These are phyloP conservation scores for Zapus hudsonius DNA, from an alignment of 2,113 vertebrate species.

Conservation along the genomic window DNA sequence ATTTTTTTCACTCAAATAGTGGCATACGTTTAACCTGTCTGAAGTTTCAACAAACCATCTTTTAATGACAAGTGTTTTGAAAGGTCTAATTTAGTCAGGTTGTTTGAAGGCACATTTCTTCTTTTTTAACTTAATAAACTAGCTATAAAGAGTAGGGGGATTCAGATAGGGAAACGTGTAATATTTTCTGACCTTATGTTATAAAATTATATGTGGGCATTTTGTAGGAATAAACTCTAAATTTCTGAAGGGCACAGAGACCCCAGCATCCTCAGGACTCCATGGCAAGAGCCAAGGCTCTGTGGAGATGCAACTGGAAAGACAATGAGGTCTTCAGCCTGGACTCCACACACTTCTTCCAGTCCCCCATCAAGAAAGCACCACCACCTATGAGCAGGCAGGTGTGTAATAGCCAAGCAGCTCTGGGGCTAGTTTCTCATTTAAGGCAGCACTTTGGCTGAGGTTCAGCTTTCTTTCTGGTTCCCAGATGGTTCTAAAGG, in stretches of 20 bases:
- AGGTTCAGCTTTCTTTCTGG: neutral
- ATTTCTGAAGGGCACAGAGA: neutral
- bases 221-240: slow-evolving; percentile 41
- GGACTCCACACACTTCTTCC: neutral
- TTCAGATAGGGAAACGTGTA: neutral
- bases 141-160: neutral
- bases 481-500: neutral
- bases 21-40: slow-evolving; percentile 86
- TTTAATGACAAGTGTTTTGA: slow-evolving; percentile 87
- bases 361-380: neutral
- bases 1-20: slow-evolving; percentile 86
- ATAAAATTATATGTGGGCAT: slow-evolving; percentile 48
- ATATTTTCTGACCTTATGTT: slow-evolving; percentile 77
- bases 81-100: slow-evolving; percentile 83
- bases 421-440: neutral
- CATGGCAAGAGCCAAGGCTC: neutral
- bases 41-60: slow-evolving; percentile 88
- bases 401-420: neutral
- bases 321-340: neutral
- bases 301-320: accelerated
- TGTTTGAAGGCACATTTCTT: slow-evolving; percentile 79
- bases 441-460: neutral
- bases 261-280: neutral
- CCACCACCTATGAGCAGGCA: neutral
- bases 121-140: slow-evolving; percentile 74